Conservation (phyloP, 2,113 vertebrate species). For the Probosciger aterrimus region DNA sequence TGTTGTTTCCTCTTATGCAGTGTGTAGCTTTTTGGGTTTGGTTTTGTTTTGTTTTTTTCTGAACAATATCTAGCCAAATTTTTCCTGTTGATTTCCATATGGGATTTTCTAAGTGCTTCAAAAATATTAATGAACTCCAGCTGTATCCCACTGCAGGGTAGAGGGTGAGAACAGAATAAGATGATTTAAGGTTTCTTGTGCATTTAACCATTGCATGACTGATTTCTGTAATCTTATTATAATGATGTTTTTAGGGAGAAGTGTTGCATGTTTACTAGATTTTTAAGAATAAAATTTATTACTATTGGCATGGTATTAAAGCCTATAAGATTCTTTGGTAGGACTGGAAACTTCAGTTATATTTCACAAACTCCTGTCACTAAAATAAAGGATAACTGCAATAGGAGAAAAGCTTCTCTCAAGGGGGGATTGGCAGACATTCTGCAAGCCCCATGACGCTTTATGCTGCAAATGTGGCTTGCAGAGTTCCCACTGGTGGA, state of each 20-base stretch:
- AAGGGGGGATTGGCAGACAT: neutral
- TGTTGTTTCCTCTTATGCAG: neutral
- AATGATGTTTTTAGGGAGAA: neutral
- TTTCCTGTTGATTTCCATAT: slow-evolving; percentile 4
- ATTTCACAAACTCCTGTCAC: neutral
- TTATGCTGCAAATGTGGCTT: neutral
- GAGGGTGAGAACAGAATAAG: neutral
- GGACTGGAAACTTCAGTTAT: neutral
- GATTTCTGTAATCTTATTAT: neutral
- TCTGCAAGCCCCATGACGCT: neutral
- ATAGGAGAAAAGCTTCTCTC: neutral
- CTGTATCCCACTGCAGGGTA: neutral
- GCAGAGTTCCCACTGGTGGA: neutral
- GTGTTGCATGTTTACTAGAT: neutral
- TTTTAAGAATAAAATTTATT: neutral
- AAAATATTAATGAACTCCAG: slow-evolving; percentile 34
- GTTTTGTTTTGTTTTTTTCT: neutral
- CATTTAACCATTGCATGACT: neutral
- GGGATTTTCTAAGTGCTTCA: neutral
- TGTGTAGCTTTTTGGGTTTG: neutral
- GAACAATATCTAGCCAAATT: neutral
- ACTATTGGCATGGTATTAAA: neutral
- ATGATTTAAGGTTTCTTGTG: neutral
- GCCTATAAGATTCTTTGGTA: neutral
- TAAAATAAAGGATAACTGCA: neutral